phyloP scores from a whole-genome alignment of 2,797 vertebrate species.

The Tangara arthus region DNA sequence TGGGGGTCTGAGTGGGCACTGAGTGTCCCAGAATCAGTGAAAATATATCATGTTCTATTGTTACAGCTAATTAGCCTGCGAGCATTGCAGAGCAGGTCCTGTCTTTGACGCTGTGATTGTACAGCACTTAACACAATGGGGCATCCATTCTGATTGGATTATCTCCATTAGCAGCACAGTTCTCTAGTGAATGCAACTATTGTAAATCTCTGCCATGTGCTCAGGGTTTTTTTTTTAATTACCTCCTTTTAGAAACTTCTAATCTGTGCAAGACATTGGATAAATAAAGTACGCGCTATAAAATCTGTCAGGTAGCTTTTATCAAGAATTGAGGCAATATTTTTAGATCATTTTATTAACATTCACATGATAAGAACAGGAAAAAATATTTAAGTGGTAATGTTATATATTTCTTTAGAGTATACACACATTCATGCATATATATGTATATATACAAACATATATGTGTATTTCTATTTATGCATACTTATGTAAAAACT shows the following conservation, averaged over 20 bases:
- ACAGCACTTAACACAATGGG: neutral
- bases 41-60: neutral
- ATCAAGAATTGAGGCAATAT: neutral
- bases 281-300: neutral
- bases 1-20: neutral
- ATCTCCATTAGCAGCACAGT: neutral
- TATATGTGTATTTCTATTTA: neutral
- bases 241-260: neutral
- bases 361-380: neutral
- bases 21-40: neutral
- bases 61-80: neutral
- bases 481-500: neutral
- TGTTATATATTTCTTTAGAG: neutral
- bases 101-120: neutral
- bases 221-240: neutral
- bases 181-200: neutral
- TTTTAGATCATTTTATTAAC: neutral
- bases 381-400: neutral
- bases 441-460: neutral
- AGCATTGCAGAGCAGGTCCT: neutral
- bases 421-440: neutral
- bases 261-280: neutral
- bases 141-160: neutral
- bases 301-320: neutral
- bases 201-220: neutral